Conservation (phyloP, 2,113 vertebrate species). For the Anguilla japonica region DNA sequence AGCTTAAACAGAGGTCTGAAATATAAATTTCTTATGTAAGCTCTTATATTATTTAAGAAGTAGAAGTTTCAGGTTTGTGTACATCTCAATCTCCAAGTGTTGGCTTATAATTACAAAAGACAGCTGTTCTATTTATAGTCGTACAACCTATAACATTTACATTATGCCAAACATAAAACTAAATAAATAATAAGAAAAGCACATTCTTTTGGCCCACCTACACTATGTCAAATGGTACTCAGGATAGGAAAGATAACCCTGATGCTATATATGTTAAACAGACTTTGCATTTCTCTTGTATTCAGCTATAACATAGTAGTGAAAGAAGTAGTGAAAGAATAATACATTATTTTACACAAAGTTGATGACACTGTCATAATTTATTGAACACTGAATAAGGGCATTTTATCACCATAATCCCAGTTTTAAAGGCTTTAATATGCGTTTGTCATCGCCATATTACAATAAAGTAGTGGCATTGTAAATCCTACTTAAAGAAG, state of each 20-base stretch:
- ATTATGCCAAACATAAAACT: slow-evolving; percentile 51
- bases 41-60: slow-evolving; percentile 69
- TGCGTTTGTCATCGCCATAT: too few species aligned
- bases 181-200: slow-evolving; percentile 31
- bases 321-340: too few species aligned
- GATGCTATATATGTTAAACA: slow-evolving; percentile 7
- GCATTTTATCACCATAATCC: too few species aligned
- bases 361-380: neutral
- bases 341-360: neutral
- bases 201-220: slow-evolving; percentile 40
- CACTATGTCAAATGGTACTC: slow-evolving; percentile 27
- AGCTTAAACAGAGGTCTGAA: slow-evolving; percentile 63
- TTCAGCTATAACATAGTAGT: neutral
- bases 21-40: slow-evolving; percentile 71
- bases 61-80: slow-evolving; percentile 62
- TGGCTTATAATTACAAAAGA: slow-evolving; percentile 70
- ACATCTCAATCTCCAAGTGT: slow-evolving; percentile 53
- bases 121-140: slow-evolving; percentile 67
- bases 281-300: neutral
- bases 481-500: too few species aligned
- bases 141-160: slow-evolving; percentile 59
- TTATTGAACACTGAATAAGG: too few species aligned
- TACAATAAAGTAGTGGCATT: too few species aligned
- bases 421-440: too few species aligned
- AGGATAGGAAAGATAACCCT: slow-evolving; percentile 9